Evolutionary conservation across 2,797 vertebrate genomes (phyloP), one percentile per base, ranked within the genome.

Genomic region (Gymnoscopelus braueri): DNA sequence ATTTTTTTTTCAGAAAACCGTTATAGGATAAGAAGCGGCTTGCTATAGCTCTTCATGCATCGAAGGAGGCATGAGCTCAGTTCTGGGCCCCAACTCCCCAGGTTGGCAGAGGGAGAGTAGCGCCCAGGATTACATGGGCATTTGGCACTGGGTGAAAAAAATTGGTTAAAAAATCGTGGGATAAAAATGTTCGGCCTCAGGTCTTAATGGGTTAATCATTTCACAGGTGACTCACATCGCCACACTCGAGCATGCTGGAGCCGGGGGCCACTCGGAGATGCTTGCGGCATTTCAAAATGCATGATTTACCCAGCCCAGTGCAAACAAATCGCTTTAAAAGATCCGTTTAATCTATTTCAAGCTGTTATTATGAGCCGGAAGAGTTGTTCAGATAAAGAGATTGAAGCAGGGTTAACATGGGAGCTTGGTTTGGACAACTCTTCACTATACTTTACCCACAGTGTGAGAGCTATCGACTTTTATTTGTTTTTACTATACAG

Each of bases 281-380:
- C 92, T 89, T 82, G 92, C 92, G 60, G 91, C 87, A 93, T 94
- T 29, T 93, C 89, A 88, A 94, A 94, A 94, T 92, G 88, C 88
- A 91, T 93, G 91, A 94, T 94, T 92, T 94, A 81, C 2, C 39
- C 91, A 91, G 84, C 89, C 90, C 87, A 92, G 92, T 92, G 93
- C 91, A 95, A 94, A 94, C 92, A 93, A 94, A 94, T 94, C 91
- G 87, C 93, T 94, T 94, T 94, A 92, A 94, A 95, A 94, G 91
- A 93, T 92, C 93, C 84, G 94, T 94, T 95, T 94, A 95, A 94
- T 94, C 93, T 94, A 93, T 94, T 94, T 95, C 91, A 92, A 94
- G 92, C 92, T 88, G 90, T 91, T 93, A 88, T 90, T 92, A 91
- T 91, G 90, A 94, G 91, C 87, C 51, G 83, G 87, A 91, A 93